phyloP scores from a whole-genome alignment of 1,140 invertebrate species.

The Pseudomyrmex cubaensis region DNA sequence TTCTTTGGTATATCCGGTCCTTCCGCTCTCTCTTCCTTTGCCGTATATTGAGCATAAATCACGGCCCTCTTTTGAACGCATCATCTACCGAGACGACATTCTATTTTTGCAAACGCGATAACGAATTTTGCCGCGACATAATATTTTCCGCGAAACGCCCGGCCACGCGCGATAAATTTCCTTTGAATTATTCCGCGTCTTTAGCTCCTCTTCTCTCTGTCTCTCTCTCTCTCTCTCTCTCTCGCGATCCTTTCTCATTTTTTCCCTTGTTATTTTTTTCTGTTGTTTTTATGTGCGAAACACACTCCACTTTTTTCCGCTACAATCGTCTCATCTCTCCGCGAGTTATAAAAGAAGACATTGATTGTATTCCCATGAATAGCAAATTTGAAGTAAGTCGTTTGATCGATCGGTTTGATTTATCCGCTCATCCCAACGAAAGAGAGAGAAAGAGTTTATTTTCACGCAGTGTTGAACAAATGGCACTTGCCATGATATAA shows the following conservation, averaged over 20 bases:
- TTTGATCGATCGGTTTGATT: constrained; percentile 11
- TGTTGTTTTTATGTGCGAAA: background rate
- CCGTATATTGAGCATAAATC: constrained; percentile 38
- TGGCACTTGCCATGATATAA: background rate
- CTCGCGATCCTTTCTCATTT: no score
- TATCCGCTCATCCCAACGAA: background rate
- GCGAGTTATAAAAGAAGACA: background rate
- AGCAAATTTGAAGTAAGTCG: constrained; percentile 26
- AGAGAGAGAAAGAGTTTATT: background rate
- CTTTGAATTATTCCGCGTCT: background rate
- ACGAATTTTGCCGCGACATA: constrained; percentile 34
- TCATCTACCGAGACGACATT: background rate
- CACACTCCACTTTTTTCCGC: background rate
- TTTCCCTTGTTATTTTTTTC: background rate
- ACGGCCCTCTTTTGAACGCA: constrained; percentile 16
- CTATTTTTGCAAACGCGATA: constrained; percentile 17
- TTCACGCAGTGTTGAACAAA: background rate
- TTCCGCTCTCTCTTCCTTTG: background rate
- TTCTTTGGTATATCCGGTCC: constrained; percentile 2
- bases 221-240: background rate
- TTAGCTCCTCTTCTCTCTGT: background rate
- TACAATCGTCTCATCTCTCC: background rate
- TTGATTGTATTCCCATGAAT: background rate
- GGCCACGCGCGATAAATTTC: constrained; percentile 22
- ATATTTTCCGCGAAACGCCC: background rate